Base-by-base conservation (phyloP, 2,888 invertebrate species). In the Atherix ibis region DNA sequence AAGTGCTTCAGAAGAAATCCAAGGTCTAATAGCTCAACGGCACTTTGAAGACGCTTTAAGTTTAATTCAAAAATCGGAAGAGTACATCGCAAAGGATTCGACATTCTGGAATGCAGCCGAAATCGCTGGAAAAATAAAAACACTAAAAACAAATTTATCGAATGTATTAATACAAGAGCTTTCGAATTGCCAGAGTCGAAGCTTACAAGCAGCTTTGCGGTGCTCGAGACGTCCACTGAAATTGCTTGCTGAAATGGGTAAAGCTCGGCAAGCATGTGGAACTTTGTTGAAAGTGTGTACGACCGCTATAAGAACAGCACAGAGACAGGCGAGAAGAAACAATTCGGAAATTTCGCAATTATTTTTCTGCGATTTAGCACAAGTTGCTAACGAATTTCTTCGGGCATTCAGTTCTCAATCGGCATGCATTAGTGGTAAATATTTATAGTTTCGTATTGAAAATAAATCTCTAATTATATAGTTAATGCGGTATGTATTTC, bases 21-120 rank as follows among this genome's bases (percentile, higher is more conserved):
- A 97, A 65, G 91, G 94, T 10, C 74, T 81, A 47, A 84, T 95
- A 44, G 95, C 94, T 1, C 91, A 95, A 60, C 72, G 95, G 47
- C 88, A 94, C 59, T 95, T 95, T 53, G 88, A 92, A 56, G 87
- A 85, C 51, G 91, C 92, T 2, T 79, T 88, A 43, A 71, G 74
- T 42, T 64, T 91, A 10, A 72, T 94, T 44, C 78, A 81, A 44
- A 76, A 73, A 48, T 66, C 71, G 0, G 67, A 68, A 40, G 63
- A 67, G 5, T 73, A 68, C 48, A 53, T 76, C 17, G 41, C 56
- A 33, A 43, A 50, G 3, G 51, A 53, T 22, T 48, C 44, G 2
- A 49, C 47, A 15, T 59, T 56, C 39, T 35, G 51, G 24, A 51
- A 52, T 27, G 51, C 49, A 1, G 43, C 44, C 1, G 51, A 51